Evolutionary conservation across 2,888 invertebrate species (phyloP).

Genomic region (Andrena camellia): DNA sequence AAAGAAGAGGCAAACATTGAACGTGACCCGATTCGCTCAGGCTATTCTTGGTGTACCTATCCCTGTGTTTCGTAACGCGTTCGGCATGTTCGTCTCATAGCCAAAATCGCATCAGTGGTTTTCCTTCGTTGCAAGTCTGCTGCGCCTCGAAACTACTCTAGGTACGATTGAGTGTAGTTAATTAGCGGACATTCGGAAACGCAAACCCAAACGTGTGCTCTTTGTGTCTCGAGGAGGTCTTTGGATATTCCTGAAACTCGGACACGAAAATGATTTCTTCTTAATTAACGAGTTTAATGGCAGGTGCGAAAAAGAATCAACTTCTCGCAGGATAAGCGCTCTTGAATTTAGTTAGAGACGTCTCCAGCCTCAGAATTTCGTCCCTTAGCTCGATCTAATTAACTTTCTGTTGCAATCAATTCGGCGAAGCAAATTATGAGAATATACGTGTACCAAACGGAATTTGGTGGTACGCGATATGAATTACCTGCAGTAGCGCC

Average conservation of each 20-base stretch:
- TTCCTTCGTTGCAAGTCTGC: not conserved
- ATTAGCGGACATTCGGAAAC: not conserved
- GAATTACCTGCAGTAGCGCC: too few relatives aligned
- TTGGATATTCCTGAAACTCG: not conserved
- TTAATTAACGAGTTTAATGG: conserved; percentile 55
- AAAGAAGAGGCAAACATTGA: conserved; percentile 69
- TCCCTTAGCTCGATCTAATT: conserved; percentile 64
- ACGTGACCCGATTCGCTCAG: conserved; percentile 70
- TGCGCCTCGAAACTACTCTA: not conserved
- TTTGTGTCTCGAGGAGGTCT: conserved; percentile 10
- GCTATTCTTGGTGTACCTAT: conserved; percentile 60
- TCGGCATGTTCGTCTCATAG: not conserved
- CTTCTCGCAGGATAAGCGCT: conserved; percentile 22
- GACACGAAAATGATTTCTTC: conserved; percentile 49
- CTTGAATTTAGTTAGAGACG: conserved; percentile 33
- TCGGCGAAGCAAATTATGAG: too few relatives aligned
- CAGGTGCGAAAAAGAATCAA: conserved; percentile 1
- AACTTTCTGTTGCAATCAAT: not conserved
- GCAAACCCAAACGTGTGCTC: not conserved
- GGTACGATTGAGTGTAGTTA: too few relatives aligned
- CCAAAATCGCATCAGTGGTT: not conserved
- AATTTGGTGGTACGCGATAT: too few relatives aligned
- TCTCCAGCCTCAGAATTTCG: conserved; percentile 12
- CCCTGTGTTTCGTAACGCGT: conserved; percentile 12
- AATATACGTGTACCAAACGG: too few relatives aligned